Evolutionary conservation across 2,113 vertebrate species (phyloP).

Genomic region (Takifugu bimaculatus): DNA sequence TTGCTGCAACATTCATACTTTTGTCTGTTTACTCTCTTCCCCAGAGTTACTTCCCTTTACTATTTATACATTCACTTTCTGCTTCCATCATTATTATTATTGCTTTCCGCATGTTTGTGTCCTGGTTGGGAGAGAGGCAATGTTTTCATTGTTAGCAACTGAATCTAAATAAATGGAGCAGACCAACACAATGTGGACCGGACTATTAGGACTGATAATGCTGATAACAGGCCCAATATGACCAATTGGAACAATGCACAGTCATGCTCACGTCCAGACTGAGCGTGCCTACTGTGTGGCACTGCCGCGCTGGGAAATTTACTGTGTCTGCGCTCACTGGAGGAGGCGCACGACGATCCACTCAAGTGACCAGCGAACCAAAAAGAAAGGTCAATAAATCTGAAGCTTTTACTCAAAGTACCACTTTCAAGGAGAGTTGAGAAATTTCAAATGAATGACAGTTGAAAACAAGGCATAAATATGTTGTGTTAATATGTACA

Average conservation of each 20-base stretch:
- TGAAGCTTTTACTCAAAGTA: too few species aligned
- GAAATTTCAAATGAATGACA: too few species aligned
- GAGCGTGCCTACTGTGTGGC: slow-evolving; percentile 62
- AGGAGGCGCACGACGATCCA: slow-evolving; percentile 15
- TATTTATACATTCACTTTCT: slow-evolving; percentile 67
- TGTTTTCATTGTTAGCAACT: slow-evolving; percentile 69
- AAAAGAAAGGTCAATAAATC: background rate
- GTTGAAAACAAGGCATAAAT: too few species aligned
- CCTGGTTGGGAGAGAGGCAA: slow-evolving; percentile 50
- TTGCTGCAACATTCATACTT: slow-evolving; percentile 61
- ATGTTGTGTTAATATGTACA: too few species aligned
- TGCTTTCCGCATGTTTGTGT: slow-evolving; percentile 68
- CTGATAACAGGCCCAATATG: slow-evolving; percentile 66
- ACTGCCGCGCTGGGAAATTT: slow-evolving; percentile 48
- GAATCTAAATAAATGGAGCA: slow-evolving; percentile 69
- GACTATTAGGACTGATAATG: slow-evolving; percentile 65
- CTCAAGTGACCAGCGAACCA: slow-evolving; percentile 44
- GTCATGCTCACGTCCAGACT: slow-evolving; percentile 60
- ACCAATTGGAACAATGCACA: slow-evolving; percentile 62
- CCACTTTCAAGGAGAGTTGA: too few species aligned
- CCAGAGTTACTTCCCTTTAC: slow-evolving; percentile 61
- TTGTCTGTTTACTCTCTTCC: slow-evolving; percentile 67
- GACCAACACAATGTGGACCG: slow-evolving; percentile 63
- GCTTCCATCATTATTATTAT: slow-evolving; percentile 71
- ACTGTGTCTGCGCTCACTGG: slow-evolving; percentile 31